A percentile compares a stretch with the other conserved stretches of the same genome.
phyloP scores from a whole-genome alignment of 2,113 vertebrate genomes.

The Epinephelus moara region DNA sequence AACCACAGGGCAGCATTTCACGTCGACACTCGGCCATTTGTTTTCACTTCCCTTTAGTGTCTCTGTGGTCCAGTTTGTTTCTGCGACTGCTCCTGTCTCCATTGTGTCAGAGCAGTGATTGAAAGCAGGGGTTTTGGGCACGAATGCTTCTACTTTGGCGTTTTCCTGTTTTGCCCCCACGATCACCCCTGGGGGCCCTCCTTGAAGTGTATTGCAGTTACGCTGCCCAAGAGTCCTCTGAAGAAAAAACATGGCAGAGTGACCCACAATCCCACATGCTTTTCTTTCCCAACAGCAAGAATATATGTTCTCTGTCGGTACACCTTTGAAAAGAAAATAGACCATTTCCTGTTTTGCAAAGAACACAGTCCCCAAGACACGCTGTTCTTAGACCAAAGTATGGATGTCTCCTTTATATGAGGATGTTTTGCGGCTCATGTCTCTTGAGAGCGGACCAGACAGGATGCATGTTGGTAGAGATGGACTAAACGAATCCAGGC shows the following conservation, averaged over 20 bases:
- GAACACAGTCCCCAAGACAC: conserved; percentile 36
- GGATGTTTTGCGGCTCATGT: conserved; percentile 39
- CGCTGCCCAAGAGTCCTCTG: conserved; percentile 32
- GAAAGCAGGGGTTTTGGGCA: conserved; percentile 53
- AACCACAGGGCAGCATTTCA: conserved; percentile 60
- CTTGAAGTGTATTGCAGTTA: conserved; percentile 42
- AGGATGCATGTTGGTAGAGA: conserved; percentile 36
- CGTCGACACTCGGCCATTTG: conserved; percentile 59
- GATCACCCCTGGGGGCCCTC: conserved; percentile 23
- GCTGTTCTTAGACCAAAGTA: conserved; percentile 21
- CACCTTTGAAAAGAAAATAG: conserved; percentile 69
- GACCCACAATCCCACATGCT: conserved; percentile 55
- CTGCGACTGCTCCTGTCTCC: conserved; percentile 63
- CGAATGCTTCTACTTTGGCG: conserved; percentile 41
- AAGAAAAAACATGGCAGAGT: conserved; percentile 49
- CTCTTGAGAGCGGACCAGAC: conserved; percentile 32
- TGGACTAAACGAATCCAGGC: conserved; percentile 30
- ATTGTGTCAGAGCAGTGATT: conserved; percentile 74
- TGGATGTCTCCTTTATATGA: conserved; percentile 25
- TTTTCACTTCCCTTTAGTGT: conserved; percentile 73
- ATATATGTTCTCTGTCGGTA: conserved; percentile 53
- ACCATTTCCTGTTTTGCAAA: conserved; percentile 76
- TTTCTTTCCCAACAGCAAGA: conserved; percentile 56
- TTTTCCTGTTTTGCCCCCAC: conserved; percentile 72
- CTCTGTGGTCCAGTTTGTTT: conserved; percentile 68